phyloP scores from a whole-genome alignment of 2,113 vertebrate genomes.

The Beaufortia kweichowensis region DNA sequence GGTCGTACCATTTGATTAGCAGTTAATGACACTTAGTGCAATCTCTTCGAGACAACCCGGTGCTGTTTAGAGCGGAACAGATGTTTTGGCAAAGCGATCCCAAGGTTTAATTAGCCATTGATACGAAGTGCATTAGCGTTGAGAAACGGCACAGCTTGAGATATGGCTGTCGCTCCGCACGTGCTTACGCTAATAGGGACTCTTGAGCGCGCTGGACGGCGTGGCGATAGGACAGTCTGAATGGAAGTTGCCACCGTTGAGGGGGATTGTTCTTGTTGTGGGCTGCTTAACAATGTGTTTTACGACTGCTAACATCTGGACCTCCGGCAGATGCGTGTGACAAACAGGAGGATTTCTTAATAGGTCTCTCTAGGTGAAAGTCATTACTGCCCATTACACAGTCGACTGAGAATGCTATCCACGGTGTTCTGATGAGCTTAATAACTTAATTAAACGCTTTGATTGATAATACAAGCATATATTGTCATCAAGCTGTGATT shows the following conservation, averaged over 20 bases:
- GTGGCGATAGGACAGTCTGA: slow-evolving; percentile 10
- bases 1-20: slow-evolving; percentile 64
- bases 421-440: slow-evolving; percentile 30
- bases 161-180: slow-evolving; percentile 52
- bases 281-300: slow-evolving; percentile 32
- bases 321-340: slow-evolving; percentile 2
- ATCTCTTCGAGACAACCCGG: slow-evolving; percentile 66
- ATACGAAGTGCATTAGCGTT: slow-evolving; percentile 66
- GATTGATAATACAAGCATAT: slow-evolving; percentile 29
- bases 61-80: slow-evolving; percentile 69
- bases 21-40: slow-evolving; percentile 70
- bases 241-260: not conserved
- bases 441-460: slow-evolving; percentile 30
- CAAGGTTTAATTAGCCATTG: slow-evolving; percentile 70
- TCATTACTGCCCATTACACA: slow-evolving; percentile 34
- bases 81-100: slow-evolving; percentile 68
- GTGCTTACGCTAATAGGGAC: slow-evolving; percentile 31
- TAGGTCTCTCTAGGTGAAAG: slow-evolving; percentile 39
- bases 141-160: slow-evolving; percentile 57
- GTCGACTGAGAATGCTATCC: slow-evolving; percentile 23
- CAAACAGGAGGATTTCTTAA: slow-evolving; percentile 20
- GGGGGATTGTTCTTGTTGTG: not conserved
- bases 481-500: slow-evolving; percentile 39
- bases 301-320: slow-evolving; percentile 40
- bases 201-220: not conserved